Evolutionary conservation across 2,888 invertebrate genomes (phyloP), one percentile per base, ranked within the genome.

Genomic region (Leptura quadrifasciata): DNA sequence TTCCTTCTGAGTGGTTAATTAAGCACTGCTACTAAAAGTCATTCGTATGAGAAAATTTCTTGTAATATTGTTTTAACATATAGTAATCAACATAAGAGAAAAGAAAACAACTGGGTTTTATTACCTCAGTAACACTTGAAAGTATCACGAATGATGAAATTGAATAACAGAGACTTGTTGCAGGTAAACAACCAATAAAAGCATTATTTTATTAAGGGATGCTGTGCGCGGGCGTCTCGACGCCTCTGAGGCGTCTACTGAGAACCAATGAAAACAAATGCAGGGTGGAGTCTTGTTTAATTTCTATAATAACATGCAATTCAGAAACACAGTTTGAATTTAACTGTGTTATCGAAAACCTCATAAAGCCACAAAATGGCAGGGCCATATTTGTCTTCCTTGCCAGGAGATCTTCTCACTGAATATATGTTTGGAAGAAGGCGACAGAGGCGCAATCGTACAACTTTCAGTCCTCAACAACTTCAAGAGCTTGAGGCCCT

Each of bases 391-490:
- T 89, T 96, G 75, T 95, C 96, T 64, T 96, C 96, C 0, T 88
- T 96, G 60, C 96, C 96, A 39, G 95, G 96, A 27, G 96, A 97
- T 89, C 91, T 97, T n/a, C 91, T 97, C 64, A 96, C 96, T 17
- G 97, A 97, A 88, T 97, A 97, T 85, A 96, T 97, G 96, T 97
- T 97, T 87, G 97, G 97, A 10, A 91, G 97, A 81, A 92, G 97
- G 77, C 92, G 97, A 82, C 94, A 98, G 92, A 92, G 97, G 76
- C 92, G 97, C 77, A 97, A 97, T 89, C 91, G 98, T 39, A 98
- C 98, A 9, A 98, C 97, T 0, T 98, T 98, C 88, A 97, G 97
- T 31, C 97, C 97, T 0, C 97, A 97, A 88, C 98, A 98, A 89
- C 91, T 98, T 64, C 95, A 96, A 86, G 97, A 97, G 86, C 89